phyloP scores from a whole-genome alignment of 2,888 invertebrate genomes.

The Fragum fragum region DNA sequence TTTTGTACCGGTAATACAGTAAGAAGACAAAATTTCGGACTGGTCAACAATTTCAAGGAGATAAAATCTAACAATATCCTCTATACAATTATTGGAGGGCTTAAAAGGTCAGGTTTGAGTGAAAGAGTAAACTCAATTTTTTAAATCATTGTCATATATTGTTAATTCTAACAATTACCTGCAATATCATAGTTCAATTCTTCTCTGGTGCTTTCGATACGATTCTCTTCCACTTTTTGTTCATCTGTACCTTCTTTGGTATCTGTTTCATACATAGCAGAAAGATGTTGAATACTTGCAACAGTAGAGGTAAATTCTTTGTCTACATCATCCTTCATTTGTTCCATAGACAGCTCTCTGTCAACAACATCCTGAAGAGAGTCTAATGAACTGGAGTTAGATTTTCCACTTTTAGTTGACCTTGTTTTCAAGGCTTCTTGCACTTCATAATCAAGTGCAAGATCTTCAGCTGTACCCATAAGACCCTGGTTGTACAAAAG shows the following conservation, averaged over 20 bases:
- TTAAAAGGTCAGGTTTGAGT: too few relatives aligned
- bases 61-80: too few relatives aligned
- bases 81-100: too few relatives aligned
- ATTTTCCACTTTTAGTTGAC: background rate
- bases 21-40: too few relatives aligned
- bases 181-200: too few relatives aligned
- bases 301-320: conserved; percentile 9
- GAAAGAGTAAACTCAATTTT: too few relatives aligned
- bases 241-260: background rate
- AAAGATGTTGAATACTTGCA: background rate
- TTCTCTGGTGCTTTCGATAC: too few relatives aligned
- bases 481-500: conserved; percentile 55
- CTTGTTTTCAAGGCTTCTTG: conserved; percentile 20
- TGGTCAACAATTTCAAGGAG: too few relatives aligned
- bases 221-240: background rate
- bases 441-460: conserved; percentile 11
- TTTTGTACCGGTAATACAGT: too few relatives aligned
- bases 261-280: background rate
- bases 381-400: conserved; percentile 19
- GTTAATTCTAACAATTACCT: too few relatives aligned
- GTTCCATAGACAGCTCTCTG: background rate
- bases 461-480: background rate
- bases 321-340: background rate
- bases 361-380: conserved; percentile 16
- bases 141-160: too few relatives aligned